These are phyloP conservation scores for Drosophila busckii DNA, from an alignment of 1,140 invertebrate species.

Conservation along the genomic window DNA sequence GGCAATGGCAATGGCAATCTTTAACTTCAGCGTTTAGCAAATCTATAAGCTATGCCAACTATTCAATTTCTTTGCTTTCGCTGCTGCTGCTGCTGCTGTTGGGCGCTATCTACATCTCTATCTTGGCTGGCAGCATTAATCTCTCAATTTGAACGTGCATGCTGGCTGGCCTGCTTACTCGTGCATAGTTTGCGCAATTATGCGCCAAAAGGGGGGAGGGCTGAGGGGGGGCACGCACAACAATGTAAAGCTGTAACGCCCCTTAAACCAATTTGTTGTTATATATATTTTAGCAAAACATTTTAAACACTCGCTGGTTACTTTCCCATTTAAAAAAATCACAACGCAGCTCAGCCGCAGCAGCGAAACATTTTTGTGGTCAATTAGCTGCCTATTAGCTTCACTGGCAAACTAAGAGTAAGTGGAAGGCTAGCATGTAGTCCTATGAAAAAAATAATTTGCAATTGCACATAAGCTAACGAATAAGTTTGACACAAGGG, in stretches of 20 bases:
- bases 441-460: too few relatives aligned
- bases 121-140: conserved; percentile 44
- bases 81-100: conserved; percentile 30
- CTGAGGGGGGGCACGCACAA: not conserved
- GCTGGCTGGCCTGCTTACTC: conserved; percentile 42
- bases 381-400: conserved; percentile 52
- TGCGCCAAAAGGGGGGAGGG: not conserved
- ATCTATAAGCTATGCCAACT: conserved; percentile 13
- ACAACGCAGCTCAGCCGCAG: too few relatives aligned
- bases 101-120: conserved; percentile 31
- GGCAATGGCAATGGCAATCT: conserved; percentile 45
- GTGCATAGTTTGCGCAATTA: conserved; percentile 56
- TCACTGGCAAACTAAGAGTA: conserved; percentile 3
- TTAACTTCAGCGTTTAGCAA: conserved; percentile 39
- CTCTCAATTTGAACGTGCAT: conserved; percentile 58
- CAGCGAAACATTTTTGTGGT: conserved; percentile 59
- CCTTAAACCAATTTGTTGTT: conserved; percentile 68
- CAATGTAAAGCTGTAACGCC: conserved; percentile 40
- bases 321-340: too few relatives aligned
- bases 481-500: too few relatives aligned
- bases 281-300: conserved; percentile 56
- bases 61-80: conserved; percentile 34
- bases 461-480: too few relatives aligned
- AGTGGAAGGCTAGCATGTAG: too few relatives aligned
- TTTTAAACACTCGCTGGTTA: conserved; percentile 36